Conservation (phyloP, 30 jellyfish, hydroid and myxozoan genomes). For the Hydractinia echinata region DNA sequence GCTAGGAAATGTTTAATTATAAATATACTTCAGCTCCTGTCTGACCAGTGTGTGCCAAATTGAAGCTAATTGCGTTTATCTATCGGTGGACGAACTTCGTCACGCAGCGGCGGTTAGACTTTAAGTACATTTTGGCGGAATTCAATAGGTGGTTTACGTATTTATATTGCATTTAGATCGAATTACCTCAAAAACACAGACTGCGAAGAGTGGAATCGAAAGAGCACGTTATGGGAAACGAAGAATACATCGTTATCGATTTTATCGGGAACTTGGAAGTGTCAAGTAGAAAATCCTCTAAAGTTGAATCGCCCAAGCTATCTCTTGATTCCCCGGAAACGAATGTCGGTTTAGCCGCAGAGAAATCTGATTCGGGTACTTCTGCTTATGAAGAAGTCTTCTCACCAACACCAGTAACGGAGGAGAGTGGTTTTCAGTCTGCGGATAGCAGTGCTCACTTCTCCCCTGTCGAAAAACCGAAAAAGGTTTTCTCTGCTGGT, state of each 20-base stretch:
- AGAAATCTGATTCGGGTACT: background rate
- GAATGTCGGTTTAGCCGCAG: background rate
- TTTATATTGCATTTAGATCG: no score
- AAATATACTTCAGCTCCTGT: no score
- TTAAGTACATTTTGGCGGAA: no score
- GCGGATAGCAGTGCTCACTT: background rate
- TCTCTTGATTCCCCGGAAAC: background rate
- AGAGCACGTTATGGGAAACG: conserved; percentile 67
- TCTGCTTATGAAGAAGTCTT: conserved; percentile 8
- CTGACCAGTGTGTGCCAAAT: no score
- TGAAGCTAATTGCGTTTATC: no score
- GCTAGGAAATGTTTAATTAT: no score
- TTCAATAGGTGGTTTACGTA: no score
- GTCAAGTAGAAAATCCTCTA: conserved; percentile 11
- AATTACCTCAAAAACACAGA: conserved; percentile 10
- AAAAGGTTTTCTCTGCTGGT: background rate
- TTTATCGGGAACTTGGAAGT: conserved; percentile 33
- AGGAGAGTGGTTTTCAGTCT: background rate
- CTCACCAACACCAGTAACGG: background rate
- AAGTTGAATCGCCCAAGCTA: conserved; percentile 7
- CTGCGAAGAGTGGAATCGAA: conserved; percentile 50
- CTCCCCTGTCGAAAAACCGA: background rate
- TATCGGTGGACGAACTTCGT: no score
- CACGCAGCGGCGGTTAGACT: no score
- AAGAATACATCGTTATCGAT: conserved; percentile 74